Percentiles rank a stretch among this genome's conserved stretches.
Evolutionary conservation across 1,140 invertebrate species (phyloP).

Genomic region (Akabosia matsudoensis): DNA sequence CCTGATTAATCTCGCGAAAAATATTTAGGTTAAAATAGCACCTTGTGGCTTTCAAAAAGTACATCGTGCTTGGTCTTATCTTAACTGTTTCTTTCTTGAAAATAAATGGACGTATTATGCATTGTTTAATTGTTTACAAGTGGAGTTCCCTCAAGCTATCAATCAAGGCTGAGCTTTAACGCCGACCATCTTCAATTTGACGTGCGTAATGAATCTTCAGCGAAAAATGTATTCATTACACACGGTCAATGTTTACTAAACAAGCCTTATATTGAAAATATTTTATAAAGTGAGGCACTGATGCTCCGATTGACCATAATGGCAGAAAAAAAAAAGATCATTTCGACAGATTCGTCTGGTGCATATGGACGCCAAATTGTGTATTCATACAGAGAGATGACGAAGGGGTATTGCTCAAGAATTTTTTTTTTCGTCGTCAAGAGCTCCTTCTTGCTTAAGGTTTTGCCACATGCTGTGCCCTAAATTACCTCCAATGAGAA

Average conservation of each 20-base stretch:
- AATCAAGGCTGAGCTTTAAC: too few relatives aligned
- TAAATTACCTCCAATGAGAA: conserved; percentile 29
- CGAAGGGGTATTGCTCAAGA: conserved; percentile 38
- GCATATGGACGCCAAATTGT: background rate
- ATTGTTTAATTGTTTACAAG: too few relatives aligned
- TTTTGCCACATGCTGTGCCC: conserved; percentile 36
- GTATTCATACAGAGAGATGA: conserved; percentile 14
- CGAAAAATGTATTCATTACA: background rate
- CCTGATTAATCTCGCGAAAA: too few relatives aligned
- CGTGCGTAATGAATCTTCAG: background rate
- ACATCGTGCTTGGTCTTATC: too few relatives aligned
- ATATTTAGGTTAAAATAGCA: too few relatives aligned
- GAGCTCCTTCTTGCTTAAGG: background rate
- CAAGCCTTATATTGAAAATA: background rate
- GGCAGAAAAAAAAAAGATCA: background rate
- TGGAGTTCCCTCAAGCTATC: too few relatives aligned
- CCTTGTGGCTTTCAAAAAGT: too few relatives aligned
- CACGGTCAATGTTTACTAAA: background rate
- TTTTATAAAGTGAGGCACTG: too few relatives aligned
- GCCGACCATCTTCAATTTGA: background rate
- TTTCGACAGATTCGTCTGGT: background rate
- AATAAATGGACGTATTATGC: too few relatives aligned
- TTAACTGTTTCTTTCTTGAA: too few relatives aligned
- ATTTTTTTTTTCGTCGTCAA: conserved; percentile 33
- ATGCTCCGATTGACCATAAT: background rate